Percentiles rank a stretch among this genome's conserved stretches.
Conservation (phyloP, 2,797 vertebrate genomes). For the Acanthis flammea region DNA sequence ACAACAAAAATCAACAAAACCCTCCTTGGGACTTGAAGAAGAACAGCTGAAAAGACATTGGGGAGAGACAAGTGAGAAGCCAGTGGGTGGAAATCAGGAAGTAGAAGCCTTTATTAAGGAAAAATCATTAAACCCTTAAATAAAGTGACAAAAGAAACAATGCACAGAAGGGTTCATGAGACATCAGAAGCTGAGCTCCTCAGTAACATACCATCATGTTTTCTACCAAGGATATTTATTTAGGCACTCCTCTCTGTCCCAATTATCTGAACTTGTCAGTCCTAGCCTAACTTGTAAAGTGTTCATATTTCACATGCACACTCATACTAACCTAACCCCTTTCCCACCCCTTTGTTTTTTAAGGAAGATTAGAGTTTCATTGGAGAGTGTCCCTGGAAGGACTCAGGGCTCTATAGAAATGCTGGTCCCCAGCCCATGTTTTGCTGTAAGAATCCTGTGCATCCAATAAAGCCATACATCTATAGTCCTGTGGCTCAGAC, state of each 20-base stretch:
- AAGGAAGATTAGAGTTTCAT: background rate
- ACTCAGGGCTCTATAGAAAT: background rate
- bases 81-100: background rate
- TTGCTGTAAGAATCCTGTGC: background rate
- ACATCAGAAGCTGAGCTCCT: background rate
- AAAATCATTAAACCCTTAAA: background rate
- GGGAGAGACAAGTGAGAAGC: background rate
- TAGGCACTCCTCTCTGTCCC: background rate
- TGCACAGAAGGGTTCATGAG: background rate
- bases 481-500: background rate
- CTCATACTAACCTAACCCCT: fast-evolving
- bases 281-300: background rate
- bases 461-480: background rate
- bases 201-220: background rate
- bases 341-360: background rate
- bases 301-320: background rate
- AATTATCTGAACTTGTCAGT: background rate
- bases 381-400: background rate
- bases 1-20: background rate
- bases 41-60: background rate
- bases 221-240: background rate
- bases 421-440: background rate
- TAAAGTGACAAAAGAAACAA: background rate
- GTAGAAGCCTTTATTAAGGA: background rate
- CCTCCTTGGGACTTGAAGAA: background rate